Base-by-base conservation (phyloP, 92 coral and sea anemone genomes). In the Epizoanthus illoricatus region DNA sequence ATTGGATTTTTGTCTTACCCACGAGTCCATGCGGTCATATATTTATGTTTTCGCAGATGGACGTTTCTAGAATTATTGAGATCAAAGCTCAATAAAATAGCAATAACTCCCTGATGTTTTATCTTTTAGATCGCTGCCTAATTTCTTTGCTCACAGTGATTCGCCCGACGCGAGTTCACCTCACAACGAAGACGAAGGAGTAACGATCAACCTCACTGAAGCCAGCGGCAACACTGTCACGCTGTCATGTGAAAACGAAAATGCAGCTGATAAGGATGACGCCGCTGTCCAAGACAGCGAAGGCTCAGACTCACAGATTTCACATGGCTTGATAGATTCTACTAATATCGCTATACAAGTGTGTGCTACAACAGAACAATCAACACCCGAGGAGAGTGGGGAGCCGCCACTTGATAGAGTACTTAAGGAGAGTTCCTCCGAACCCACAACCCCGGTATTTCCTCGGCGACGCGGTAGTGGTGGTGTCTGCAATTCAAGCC, bases 341-440 rank as follows among this genome's bases (percentile, higher is more conserved):
- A 58, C 71, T 5, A 40, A 78, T 21, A 62, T 78, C 36, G 82
- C 82, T 18, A 78, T 78, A 42, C 71, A 78, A 21, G 71, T 78
- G 15, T 62, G 58, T 2, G 58, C 63, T 10, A 45, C 71, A 63
- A 42, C 20, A 0, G 82, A 78, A 0, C 21, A 21, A 17, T 5
- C 28, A 1, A 59, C 63, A 3, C 13, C 71, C 12, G 13, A 62
- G 54, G 60, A 78, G 9, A 43, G 24, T 4, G 43, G 5, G n/a
- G 23, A 21, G n/a, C 41, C 2, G 19, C 62, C 71, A 4, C 60
- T 76, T 7, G 23, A 61, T 5, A 41, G 23, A n/a, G 82, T 7
- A 1, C 49, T 47, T 33, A 78, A 78, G 39, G 82, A 78, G 33
- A 78, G 60, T 16, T 42, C 36, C 11, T 78, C 82, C 9, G 82